phyloP scores from a whole-genome alignment of 2,888 invertebrate species.

The Amblyjoppa proteus region DNA sequence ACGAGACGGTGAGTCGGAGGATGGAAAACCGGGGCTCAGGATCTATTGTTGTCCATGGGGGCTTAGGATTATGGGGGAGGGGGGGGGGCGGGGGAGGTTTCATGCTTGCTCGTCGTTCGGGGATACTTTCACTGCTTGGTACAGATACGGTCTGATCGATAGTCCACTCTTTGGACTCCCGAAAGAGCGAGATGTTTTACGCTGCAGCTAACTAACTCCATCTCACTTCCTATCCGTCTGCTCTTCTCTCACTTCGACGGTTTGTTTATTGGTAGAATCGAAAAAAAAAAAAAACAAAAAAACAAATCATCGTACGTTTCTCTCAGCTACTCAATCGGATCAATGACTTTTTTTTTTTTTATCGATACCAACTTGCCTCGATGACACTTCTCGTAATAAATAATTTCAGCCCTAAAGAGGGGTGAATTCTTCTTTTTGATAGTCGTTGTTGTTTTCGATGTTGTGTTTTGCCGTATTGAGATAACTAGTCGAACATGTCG shows the following conservation, averaged over 20 bases:
- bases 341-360: neutral
- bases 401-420: too few species aligned
- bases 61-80: constrained; percentile 78
- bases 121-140: constrained; percentile 75
- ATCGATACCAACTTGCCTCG: neutral
- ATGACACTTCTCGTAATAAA: neutral
- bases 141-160: constrained; percentile 82
- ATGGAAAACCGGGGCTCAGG: constrained; percentile 72
- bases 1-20: constrained; percentile 55
- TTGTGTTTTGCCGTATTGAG: constrained; percentile 24
- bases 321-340: neutral
- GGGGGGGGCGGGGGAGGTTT: constrained; percentile 39
- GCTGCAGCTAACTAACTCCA: constrained; percentile 34
- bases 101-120: constrained; percentile 62
- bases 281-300: too few species aligned
- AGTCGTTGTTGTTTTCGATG: constrained; percentile 19
- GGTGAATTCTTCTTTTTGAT: neutral
- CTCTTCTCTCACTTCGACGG: neutral
- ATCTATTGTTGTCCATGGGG: constrained; percentile 80
- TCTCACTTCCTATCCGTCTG: constrained; percentile 17
- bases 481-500: constrained; percentile 57
- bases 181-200: constrained; percentile 73
- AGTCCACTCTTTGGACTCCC: constrained; percentile 74
- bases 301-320: too few species aligned
- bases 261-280: neutral